Evolutionary conservation across 2,888 invertebrate species (phyloP).

Genomic region (Gari tellinella): DNA sequence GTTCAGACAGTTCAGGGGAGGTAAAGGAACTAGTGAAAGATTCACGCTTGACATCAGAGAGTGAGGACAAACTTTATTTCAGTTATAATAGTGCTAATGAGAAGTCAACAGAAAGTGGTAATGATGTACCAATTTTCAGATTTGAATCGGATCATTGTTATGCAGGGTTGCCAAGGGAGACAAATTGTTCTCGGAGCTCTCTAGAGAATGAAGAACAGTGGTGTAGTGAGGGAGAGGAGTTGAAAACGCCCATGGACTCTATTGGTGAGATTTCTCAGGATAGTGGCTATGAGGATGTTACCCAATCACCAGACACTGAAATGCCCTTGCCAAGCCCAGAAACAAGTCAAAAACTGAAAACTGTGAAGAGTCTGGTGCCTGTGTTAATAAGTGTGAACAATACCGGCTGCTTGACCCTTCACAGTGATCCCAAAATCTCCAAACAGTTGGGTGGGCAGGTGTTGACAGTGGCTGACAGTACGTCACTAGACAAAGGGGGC

Average conservation of each 20-base stretch:
- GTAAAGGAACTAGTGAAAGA: constrained; percentile 29
- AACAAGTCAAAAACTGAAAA: constrained; percentile 1
- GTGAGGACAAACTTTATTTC: background rate
- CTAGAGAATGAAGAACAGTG: constrained; percentile 19
- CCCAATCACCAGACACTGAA: constrained; percentile 56
- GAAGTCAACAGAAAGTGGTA: constrained; percentile 17
- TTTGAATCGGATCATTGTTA: constrained; percentile 65
- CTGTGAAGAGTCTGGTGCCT: constrained; percentile 49
- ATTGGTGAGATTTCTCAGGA: constrained; percentile 67
- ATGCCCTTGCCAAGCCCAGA: background rate
- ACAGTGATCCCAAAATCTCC: constrained; percentile 40
- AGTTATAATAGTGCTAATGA: constrained; percentile 46
- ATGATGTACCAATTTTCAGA: constrained; percentile 35
- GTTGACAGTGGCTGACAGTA: constrained; percentile 33
- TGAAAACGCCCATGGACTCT: constrained; percentile 34
- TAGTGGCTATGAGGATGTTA: constrained; percentile 64
- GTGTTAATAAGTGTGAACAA: constrained; percentile 55
- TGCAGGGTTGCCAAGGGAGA: constrained; percentile 56
- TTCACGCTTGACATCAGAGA: constrained; percentile 9
- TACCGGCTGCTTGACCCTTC: constrained; percentile 52
- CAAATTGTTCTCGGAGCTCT: constrained; percentile 15
- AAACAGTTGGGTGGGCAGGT: constrained; percentile 33
- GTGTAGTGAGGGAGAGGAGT: constrained; percentile 35
- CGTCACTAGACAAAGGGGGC: constrained; percentile 8
- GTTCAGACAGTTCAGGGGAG: constrained; percentile 18